A percentile compares a stretch with the other conserved stretches of the same genome.
phyloP scores from a whole-genome alignment of 1,140 invertebrate species.

The Listronotus oregonensis region DNA sequence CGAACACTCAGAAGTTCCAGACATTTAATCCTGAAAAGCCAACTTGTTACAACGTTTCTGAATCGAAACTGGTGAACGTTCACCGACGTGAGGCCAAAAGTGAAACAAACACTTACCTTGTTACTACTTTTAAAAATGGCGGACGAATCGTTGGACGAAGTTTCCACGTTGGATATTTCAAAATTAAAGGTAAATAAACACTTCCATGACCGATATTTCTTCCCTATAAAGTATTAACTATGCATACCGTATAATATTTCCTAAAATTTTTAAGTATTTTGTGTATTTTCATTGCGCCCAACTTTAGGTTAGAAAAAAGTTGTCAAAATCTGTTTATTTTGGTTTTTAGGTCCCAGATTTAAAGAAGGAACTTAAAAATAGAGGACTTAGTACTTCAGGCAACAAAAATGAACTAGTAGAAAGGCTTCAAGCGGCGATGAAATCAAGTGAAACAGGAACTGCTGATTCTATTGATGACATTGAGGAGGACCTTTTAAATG shows the following conservation, averaged over 20 bases:
- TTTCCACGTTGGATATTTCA: conserved; percentile 39
- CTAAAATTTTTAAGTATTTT: no score
- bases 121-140: conserved; percentile 36
- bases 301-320: neutral
- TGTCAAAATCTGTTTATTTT: conserved; percentile 32
- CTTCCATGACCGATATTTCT: conserved; percentile 9
- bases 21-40: no score
- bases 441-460: conserved; percentile 53
- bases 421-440: conserved; percentile 70
- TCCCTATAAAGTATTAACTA: neutral
- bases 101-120: no score
- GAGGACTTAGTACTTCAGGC: conserved; percentile 73
- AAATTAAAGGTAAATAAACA: conserved; percentile 46
- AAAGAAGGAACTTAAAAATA: conserved; percentile 76
- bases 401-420: conserved; percentile 82
- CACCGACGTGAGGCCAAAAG: no score
- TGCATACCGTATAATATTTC: no score
- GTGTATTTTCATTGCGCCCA: no score
- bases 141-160: conserved; percentile 25
- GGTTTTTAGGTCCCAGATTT: conserved; percentile 73
- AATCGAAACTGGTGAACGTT: no score
- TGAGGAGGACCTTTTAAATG: conserved; percentile 61
- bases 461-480: conserved; percentile 58
- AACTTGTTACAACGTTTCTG: no score
- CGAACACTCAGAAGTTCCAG: no score